A percentile compares a stretch with the other conserved stretches of the same genome.
phyloP scores from a whole-genome alignment of 1,140 invertebrate species.

The Macrostomum lignano region DNA sequence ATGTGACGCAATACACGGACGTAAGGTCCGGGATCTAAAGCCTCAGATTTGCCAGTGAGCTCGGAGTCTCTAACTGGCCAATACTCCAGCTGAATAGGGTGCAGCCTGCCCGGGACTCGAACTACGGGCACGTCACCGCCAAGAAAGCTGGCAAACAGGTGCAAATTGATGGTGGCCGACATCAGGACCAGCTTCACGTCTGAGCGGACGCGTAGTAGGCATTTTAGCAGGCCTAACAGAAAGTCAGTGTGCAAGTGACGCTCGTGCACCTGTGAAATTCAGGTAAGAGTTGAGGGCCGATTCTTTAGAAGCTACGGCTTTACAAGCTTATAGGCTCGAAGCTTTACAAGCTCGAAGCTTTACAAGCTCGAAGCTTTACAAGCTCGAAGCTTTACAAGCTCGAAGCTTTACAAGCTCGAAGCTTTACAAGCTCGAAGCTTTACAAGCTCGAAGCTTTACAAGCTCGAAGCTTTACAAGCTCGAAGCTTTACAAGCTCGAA shows the following conservation, averaged over 20 bases:
- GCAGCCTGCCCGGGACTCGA: conserved; percentile 27
- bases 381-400: too few relatives aligned
- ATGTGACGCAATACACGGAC: conserved; percentile 65
- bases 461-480: too few relatives aligned
- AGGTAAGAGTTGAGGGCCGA: conserved; percentile 2
- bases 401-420: too few relatives aligned
- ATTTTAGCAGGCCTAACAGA: conserved; percentile 63
- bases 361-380: too few relatives aligned
- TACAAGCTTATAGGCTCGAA: too few relatives aligned
- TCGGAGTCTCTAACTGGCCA: too few relatives aligned
- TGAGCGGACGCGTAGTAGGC: conserved; percentile 43
- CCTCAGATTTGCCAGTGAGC: too few relatives aligned
- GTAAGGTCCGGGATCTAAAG: conserved; percentile 63
- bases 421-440: too few relatives aligned
- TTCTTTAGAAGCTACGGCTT: too few relatives aligned
- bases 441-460: too few relatives aligned
- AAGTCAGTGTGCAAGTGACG: conserved; percentile 79
- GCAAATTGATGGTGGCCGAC: conserved; percentile 91
- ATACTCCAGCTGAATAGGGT: background rate
- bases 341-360: too few relatives aligned
- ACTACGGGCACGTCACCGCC: conserved; percentile 47
- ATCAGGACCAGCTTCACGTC: conserved; percentile 76
- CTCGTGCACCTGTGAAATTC: conserved; percentile 43
- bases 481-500: too few relatives aligned
- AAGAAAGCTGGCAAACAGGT: conserved; percentile 68